Evolutionary conservation across 2,888 invertebrate species (phyloP).

Genomic region (Oxytorus armatus): DNA sequence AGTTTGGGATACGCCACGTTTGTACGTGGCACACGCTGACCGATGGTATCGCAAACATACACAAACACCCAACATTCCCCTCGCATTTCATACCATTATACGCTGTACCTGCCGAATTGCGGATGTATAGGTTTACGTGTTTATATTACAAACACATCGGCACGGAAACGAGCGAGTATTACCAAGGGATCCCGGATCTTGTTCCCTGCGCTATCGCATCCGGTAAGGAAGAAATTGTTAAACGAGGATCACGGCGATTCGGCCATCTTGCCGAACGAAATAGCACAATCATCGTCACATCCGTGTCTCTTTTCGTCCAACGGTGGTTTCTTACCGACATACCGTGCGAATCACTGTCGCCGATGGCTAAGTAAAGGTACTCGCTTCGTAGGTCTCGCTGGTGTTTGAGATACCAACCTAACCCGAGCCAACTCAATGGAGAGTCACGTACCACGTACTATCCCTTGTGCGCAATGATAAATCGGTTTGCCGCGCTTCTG

Average conservation of each 20-base stretch:
- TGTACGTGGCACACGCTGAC: conserved; percentile 6
- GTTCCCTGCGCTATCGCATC: background rate
- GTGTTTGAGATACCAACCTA: conserved; percentile 20
- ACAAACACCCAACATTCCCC: background rate
- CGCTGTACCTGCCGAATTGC: background rate
- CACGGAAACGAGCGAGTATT: background rate
- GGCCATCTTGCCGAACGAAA: background rate
- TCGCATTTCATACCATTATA: background rate
- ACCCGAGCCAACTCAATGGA: conserved; percentile 31
- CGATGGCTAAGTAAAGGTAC: background rate
- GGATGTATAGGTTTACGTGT: background rate
- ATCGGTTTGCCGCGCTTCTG: conserved; percentile 34
- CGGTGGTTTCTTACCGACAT: background rate
- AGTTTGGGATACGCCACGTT: conserved; percentile 7
- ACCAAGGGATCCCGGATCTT: background rate
- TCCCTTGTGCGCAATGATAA: conserved; percentile 48
- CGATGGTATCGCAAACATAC: background rate
- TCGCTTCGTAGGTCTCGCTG: background rate
- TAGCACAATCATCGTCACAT: background rate
- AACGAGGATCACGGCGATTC: no score
- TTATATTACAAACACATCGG: background rate
- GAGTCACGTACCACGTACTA: background rate
- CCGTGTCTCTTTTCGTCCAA: background rate
- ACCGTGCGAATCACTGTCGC: background rate
- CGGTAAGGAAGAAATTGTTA: background rate